phyloP scores from a whole-genome alignment of 2,797 vertebrate genomes.

The Hybognathus amarus region DNA sequence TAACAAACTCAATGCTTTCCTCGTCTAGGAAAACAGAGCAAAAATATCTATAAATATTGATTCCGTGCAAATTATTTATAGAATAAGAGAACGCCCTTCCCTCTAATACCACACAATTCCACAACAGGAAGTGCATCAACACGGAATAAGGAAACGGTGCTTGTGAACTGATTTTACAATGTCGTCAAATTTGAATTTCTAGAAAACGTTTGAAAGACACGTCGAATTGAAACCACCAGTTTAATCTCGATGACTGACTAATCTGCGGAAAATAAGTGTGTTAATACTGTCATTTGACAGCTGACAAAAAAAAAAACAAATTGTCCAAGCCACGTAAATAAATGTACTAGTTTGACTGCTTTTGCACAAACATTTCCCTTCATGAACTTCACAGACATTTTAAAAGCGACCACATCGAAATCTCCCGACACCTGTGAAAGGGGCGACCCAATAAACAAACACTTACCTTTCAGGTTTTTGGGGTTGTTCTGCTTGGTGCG shows the following conservation, averaged over 20 bases:
- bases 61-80: background rate
- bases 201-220: background rate
- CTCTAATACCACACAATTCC: background rate
- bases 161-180: background rate
- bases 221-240: background rate
- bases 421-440: background rate
- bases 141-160: background rate
- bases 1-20: background rate
- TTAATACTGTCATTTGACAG: background rate
- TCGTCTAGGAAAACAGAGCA: background rate
- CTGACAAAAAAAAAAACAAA: conserved; percentile 53
- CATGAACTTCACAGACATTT: background rate
- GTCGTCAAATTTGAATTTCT: background rate
- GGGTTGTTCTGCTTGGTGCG: conserved; percentile 99
- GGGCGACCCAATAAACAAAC: background rate
- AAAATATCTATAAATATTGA: background rate
- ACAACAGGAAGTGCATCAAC: background rate
- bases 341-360: background rate
- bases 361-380: background rate
- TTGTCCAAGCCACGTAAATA: conserved; percentile 1
- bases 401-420: background rate
- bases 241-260: background rate
- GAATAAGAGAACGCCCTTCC: background rate
- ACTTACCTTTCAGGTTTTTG: conserved; percentile 94
- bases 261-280: background rate